phyloP scores from a whole-genome alignment of 2,888 invertebrate genomes.

The Lepidocyrtoides sp. region DNA sequence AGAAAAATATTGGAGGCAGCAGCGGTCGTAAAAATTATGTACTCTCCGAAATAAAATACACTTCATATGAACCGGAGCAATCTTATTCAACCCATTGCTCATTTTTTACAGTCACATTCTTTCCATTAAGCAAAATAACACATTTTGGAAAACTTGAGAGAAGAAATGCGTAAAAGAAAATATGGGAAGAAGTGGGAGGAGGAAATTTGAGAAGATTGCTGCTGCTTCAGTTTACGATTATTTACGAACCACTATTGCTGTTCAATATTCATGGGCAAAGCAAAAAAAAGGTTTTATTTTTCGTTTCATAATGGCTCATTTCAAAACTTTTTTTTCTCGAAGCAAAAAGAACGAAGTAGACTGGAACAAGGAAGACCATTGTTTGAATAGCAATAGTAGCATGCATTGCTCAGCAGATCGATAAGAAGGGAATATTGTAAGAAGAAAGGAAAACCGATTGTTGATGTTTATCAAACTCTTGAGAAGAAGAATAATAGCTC shows the following conservation, averaged over 20 bases:
- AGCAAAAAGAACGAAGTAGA: not conserved
- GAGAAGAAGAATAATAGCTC: constrained; percentile 39
- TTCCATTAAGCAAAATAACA: not conserved
- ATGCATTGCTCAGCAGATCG: not conserved
- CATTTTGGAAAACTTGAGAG: constrained; percentile 31
- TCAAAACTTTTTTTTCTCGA: not conserved
- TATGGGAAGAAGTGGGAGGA: constrained; percentile 49
- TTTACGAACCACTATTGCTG: not conserved
- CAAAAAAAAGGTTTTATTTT: constrained; percentile 11
- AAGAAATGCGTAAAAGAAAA: not conserved
- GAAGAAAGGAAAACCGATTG: constrained; percentile 29
- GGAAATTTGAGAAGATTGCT: constrained; percentile 60
- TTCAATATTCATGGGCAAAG: constrained; percentile 36
- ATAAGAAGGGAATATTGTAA: not conserved
- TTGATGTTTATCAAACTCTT: constrained; percentile 49
- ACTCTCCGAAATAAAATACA: constrained; percentile 5
- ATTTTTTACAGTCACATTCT: constrained; percentile 54
- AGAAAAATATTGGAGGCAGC: not conserved
- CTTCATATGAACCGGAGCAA: constrained; percentile 23
- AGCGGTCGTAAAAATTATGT: constrained; percentile 45
- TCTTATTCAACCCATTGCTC: constrained; percentile 18
- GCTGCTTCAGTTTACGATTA: constrained; percentile 38
- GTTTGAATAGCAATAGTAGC: constrained; percentile 23
- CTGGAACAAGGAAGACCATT: constrained; percentile 39
- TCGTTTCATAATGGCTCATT: constrained; percentile 5